Percentiles rank a stretch among this genome's conserved stretches.
phyloP scores from a whole-genome alignment of 1,140 invertebrate genomes.

The Goniozus legneri region DNA sequence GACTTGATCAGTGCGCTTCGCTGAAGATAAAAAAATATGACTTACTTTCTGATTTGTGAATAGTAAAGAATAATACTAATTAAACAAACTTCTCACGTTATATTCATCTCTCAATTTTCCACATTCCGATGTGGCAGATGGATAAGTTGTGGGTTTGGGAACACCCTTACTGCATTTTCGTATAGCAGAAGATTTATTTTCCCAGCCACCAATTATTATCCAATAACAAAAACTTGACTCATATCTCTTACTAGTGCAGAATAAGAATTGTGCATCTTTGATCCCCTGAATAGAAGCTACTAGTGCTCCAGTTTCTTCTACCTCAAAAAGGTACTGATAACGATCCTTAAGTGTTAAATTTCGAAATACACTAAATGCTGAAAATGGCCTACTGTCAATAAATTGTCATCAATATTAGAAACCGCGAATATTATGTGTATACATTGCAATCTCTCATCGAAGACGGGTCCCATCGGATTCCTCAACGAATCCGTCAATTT shows the following conservation, averaged over 20 bases:
- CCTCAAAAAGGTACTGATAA: not conserved
- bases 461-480: conserved; percentile 17
- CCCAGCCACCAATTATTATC: conserved; percentile 27
- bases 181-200: conserved; percentile 10
- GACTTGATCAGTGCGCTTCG: too few relatives aligned
- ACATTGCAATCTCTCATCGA: conserved; percentile 29
- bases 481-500: conserved; percentile 1
- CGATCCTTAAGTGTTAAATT: too few relatives aligned
- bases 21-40: too few relatives aligned
- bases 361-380: too few relatives aligned
- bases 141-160: not conserved
- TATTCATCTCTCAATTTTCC: not conserved
- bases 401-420: too few relatives aligned
- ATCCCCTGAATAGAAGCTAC: conserved; percentile 17
- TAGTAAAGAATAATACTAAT: conserved; percentile 1
- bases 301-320: not conserved
- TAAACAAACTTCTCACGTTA: not conserved
- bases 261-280: conserved; percentile 6
- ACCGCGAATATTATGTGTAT: too few relatives aligned
- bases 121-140: conserved; percentile 13
- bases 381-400: too few relatives aligned
- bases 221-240: conserved; percentile 13
- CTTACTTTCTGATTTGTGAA: too few relatives aligned
- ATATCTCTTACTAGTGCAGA: conserved; percentile 10
- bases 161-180: conserved; percentile 18